Conservation (phyloP, 2,797 vertebrate genomes). For the Eulemur rubriventer region DNA sequence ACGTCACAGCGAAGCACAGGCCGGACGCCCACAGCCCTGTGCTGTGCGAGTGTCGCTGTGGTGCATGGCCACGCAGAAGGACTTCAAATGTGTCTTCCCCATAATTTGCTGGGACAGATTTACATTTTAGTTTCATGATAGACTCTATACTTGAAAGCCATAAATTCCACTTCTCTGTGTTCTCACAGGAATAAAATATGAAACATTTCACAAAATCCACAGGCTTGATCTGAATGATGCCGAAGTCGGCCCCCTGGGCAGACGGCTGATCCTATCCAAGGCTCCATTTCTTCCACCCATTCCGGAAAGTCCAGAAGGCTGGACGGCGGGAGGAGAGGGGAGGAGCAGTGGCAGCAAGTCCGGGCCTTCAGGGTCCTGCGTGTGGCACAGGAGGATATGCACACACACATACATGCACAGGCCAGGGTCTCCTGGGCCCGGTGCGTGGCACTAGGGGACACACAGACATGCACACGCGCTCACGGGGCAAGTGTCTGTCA, state of each 20-base stretch:
- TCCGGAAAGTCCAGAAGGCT: too few species aligned
- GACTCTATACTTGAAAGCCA: neutral
- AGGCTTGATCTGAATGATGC: neutral
- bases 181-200: neutral
- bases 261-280: too few species aligned
- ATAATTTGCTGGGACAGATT: neutral
- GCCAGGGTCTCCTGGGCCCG: fast-evolving
- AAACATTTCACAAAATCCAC: neutral
- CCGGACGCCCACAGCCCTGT: neutral
- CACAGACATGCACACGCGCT: neutral
- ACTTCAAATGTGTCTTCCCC: neutral
- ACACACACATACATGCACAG: neutral
- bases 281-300: neutral
- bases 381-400: neutral
- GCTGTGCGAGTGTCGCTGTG: neutral
- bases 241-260: neutral
- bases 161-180: neutral
- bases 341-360: fast-evolving
- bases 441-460: fast-evolving
- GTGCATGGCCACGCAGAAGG: neutral
- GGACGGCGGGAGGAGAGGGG: fast-evolving
- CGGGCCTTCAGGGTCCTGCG: fast-evolving
- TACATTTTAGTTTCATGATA: neutral
- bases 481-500: fast-evolving
- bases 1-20: neutral